Conservation (phyloP, 2,888 invertebrate genomes). For the Eucera pruinosa region DNA sequence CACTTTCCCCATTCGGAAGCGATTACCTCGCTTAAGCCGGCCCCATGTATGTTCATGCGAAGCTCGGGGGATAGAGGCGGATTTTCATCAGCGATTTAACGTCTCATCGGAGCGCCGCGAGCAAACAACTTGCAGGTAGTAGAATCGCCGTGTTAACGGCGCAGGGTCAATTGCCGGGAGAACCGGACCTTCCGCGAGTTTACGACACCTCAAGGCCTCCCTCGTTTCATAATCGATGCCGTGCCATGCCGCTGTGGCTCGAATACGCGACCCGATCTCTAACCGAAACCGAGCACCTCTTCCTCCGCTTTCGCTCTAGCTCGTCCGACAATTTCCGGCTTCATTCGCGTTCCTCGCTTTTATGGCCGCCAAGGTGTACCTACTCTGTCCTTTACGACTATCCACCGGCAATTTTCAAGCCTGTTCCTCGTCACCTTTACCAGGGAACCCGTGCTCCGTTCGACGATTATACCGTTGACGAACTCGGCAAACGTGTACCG, state of each 20-base stretch:
- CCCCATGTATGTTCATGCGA: background rate
- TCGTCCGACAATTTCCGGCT: slow-evolving; percentile 49
- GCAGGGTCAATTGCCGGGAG: slow-evolving; percentile 70
- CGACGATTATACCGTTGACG: slow-evolving; percentile 9
- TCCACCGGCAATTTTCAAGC: slow-evolving; percentile 55
- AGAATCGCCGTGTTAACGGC: slow-evolving; percentile 61
- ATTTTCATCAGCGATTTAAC: slow-evolving; percentile 29
- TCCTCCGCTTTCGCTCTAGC: slow-evolving; percentile 15
- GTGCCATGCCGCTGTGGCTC: too few species aligned
- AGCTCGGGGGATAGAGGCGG: background rate
- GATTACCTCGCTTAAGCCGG: background rate
- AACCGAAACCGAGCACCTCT: slow-evolving; percentile 22
- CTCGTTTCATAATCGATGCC: slow-evolving; percentile 74
- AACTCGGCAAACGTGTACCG: background rate
- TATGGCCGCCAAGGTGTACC: slow-evolving; percentile 53
- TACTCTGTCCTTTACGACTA: slow-evolving; percentile 70
- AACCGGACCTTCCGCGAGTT: slow-evolving; percentile 70
- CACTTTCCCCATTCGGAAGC: background rate
- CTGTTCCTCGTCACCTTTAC: slow-evolving; percentile 9
- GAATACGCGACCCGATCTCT: slow-evolving; percentile 18
- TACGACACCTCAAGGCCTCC: slow-evolving; percentile 65
- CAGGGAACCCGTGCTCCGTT: slow-evolving; percentile 26
- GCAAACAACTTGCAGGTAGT: slow-evolving; percentile 40
- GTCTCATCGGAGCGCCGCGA: slow-evolving; percentile 22
- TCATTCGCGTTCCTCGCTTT: slow-evolving; percentile 62